Evolutionary conservation across 2,888 invertebrate genomes (phyloP).

Genomic region (Nycteola revayana): DNA sequence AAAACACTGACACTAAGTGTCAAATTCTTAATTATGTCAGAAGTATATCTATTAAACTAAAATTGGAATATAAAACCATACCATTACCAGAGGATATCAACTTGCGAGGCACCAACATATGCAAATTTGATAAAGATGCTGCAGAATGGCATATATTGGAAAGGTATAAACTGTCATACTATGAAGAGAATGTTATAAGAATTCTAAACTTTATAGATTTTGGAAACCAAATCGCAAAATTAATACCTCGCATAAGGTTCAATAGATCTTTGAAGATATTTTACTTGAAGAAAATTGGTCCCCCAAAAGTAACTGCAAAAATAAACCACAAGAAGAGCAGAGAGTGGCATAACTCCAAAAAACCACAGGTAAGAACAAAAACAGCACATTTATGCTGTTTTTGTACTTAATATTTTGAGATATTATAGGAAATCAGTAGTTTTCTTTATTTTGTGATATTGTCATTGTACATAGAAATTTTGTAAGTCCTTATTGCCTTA

Average conservation of each 20-base stretch:
- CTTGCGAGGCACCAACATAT: slow-evolving; percentile 86
- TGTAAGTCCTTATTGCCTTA: too few species aligned
- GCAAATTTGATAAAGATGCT: slow-evolving; percentile 85
- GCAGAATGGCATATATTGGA: slow-evolving; percentile 86
- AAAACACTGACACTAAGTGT: slow-evolving; percentile 39
- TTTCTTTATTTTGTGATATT: too few species aligned
- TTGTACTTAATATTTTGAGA: too few species aligned
- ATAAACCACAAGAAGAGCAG: slow-evolving; percentile 64
- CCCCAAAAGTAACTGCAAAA: slow-evolving; percentile 61
- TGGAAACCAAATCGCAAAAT: slow-evolving; percentile 86
- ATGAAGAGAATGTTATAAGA: slow-evolving; percentile 89
- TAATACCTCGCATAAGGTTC: slow-evolving; percentile 85
- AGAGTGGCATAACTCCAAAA: slow-evolving; percentile 73
- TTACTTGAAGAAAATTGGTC: slow-evolving; percentile 59
- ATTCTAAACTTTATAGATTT: slow-evolving; percentile 90
- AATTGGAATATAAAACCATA: slow-evolving; percentile 83
- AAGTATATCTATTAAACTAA: slow-evolving; percentile 69
- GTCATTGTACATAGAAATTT: too few species aligned
- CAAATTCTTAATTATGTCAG: slow-evolving; percentile 57
- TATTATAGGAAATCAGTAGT: too few species aligned
- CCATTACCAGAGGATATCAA: slow-evolving; percentile 90
- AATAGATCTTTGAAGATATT: slow-evolving; percentile 79
- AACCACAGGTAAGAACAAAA: slow-evolving; percentile 64
- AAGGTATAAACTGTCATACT: slow-evolving; percentile 75
- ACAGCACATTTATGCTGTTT: too few species aligned